phyloP scores from a whole-genome alignment of 2,113 vertebrate species.

The Tretioscincus oriximinensis region DNA sequence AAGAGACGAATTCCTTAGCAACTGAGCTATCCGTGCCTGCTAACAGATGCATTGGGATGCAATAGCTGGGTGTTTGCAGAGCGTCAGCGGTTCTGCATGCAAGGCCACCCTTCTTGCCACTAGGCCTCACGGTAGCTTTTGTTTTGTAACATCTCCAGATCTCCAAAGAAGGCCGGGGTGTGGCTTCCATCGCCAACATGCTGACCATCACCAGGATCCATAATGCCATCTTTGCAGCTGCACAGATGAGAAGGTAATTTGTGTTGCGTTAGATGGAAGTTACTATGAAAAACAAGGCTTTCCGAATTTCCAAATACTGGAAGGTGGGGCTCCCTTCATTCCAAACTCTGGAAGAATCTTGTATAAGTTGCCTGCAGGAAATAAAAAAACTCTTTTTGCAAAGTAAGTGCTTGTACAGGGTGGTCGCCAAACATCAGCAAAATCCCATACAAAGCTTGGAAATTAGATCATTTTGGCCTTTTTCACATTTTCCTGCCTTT shows the following conservation, averaged over 20 bases:
- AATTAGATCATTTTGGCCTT: too few species aligned
- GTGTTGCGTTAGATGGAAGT: background rate
- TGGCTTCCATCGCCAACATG: constrained; percentile 84
- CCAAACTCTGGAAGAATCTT: background rate
- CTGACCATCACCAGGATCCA: constrained; percentile 84
- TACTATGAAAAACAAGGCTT: background rate
- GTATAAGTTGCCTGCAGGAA: background rate
- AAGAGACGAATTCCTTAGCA: too few species aligned
- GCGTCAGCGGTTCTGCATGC: background rate
- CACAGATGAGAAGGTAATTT: constrained; percentile 83
- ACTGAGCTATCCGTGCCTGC: too few species aligned
- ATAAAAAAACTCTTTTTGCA: background rate
- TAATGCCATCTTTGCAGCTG: constrained; percentile 76
- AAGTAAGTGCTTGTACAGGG: background rate
- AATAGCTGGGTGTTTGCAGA: background rate
- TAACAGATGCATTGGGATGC: too few species aligned
- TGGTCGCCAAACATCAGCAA: background rate
- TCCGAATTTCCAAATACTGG: too few species aligned
- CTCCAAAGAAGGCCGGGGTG: constrained; percentile 80
- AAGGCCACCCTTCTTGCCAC: too few species aligned
- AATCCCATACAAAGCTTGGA: background rate
- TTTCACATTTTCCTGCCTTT: too few species aligned
- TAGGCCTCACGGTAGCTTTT: background rate
- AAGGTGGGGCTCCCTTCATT: background rate
- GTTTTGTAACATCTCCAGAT: constrained; percentile 67